Evolutionary conservation across 1,140 invertebrate genomes (phyloP), one percentile per base, ranked within the genome.

Genomic region (Episyrphus balteatus): DNA sequence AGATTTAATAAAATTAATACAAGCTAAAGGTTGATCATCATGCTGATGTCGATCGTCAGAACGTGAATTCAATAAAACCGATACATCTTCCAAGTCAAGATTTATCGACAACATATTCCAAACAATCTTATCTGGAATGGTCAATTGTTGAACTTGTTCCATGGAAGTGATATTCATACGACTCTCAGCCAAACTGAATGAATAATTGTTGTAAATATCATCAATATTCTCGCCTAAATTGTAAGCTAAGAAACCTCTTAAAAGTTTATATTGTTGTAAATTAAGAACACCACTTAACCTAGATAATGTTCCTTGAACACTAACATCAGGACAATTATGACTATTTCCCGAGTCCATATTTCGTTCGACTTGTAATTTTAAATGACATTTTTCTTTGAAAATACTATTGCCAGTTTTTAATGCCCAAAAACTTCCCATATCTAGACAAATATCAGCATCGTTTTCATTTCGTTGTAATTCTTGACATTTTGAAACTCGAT

Each of bases 171-270:
- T 51, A 54, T 48, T 62, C 62, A 33, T 59, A 57, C 15, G 58
- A 58, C 47, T 57, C 47, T 31, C 46, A 46, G 31, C 10, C 32
- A 52, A 34, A 50, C 59, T 57, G 19, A 51, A 48, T 40, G 57
- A 47, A 19, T 55, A 57, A 15, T 62, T 61, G 14, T 55, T 51
- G 45, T 70, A 71, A 51, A 80, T 70, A 55, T 89, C 85, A 48
- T 86, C 84, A 12, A 94, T 70, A 50, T 80, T 78, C 68, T 99
- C 94, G 13, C 91, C 92, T 37, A 98, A 80, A 73, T 99, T 98
- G 62, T 91, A 86, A 1, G 82, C 79, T 1, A 99, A 70, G 17
- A 98, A 73, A 18, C 92, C 92, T 42, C 88, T 78, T 15, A 98
- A 81, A 10, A 97, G 66, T 66, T 85, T 82, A 66, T 96, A 98